Percentiles rank a stretch among this genome's conserved stretches.
Conservation (phyloP, 2,888 invertebrate genomes). For the Nemotelus pantherinus region DNA sequence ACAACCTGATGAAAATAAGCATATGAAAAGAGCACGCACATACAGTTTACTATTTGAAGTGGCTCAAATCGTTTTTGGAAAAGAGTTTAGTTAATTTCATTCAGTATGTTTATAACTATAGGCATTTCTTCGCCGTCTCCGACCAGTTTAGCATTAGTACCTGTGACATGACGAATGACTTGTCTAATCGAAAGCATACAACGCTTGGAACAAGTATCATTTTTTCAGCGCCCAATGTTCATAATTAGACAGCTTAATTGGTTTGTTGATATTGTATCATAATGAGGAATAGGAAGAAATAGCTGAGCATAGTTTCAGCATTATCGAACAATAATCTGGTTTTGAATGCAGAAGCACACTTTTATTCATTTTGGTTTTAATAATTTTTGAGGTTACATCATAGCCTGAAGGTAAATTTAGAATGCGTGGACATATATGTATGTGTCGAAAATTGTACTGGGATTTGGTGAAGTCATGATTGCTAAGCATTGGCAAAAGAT, state of each 20-base stretch:
- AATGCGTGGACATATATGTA: conserved; percentile 31
- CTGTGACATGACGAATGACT: not conserved
- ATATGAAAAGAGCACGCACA: too few relatives aligned
- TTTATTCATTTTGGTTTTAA: too few relatives aligned
- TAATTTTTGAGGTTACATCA: not conserved
- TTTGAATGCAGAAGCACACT: too few relatives aligned
- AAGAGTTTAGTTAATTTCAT: too few relatives aligned
- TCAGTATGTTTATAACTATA: too few relatives aligned
- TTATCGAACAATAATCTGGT: too few relatives aligned
- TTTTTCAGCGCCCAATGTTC: conserved; percentile 42
- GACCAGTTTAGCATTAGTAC: not conserved
- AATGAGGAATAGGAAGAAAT: too few relatives aligned
- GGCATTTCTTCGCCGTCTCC: too few relatives aligned
- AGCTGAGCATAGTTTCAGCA: too few relatives aligned
- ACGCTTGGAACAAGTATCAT: not conserved
- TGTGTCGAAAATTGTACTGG: conserved; percentile 39
- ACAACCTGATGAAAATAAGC: too few relatives aligned
- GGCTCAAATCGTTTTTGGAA: too few relatives aligned
- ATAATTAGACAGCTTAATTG: conserved; percentile 51
- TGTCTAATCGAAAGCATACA: not conserved
- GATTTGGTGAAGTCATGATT: conserved; percentile 42
- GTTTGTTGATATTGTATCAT: conserved; percentile 17
- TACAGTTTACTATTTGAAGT: too few relatives aligned
- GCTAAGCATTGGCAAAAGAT: conserved; percentile 24
- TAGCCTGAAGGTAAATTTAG: conserved; percentile 27